phyloP scores from a whole-genome alignment of 2,888 invertebrate genomes.

The Cyaniris semiargus region DNA sequence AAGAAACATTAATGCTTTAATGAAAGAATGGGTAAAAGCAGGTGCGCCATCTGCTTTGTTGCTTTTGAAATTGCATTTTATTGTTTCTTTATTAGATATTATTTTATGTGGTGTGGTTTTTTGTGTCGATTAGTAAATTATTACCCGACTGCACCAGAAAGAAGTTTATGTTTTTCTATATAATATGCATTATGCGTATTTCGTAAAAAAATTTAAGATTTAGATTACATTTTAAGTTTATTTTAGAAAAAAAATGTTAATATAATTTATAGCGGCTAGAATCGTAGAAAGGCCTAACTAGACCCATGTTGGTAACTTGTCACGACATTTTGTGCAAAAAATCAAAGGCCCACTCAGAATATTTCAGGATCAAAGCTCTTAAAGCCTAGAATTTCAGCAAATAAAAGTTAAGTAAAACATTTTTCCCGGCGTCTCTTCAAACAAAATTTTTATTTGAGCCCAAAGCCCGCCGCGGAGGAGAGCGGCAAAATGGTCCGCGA shows the following conservation, averaged over 20 bases:
- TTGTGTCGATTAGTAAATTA: background rate
- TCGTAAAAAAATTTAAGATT: too few relatives aligned
- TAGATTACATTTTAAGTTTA: too few relatives aligned
- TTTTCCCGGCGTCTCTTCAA: slow-evolving; percentile 45
- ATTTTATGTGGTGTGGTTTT: background rate
- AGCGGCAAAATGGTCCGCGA: slow-evolving; percentile 47
- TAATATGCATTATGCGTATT: too few relatives aligned
- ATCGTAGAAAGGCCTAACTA: background rate
- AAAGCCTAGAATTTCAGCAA: slow-evolving; percentile 36
- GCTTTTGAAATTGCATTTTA: slow-evolving; percentile 14
- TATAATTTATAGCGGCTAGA: background rate
- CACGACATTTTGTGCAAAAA: slow-evolving; percentile 6
- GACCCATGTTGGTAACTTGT: slow-evolving; percentile 17
- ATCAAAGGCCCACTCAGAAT: slow-evolving; percentile 26
- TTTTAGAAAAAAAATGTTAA: background rate
- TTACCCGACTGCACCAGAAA: too few relatives aligned
- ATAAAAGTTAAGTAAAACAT: slow-evolving; percentile 43
- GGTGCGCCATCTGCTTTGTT: slow-evolving; percentile 26
- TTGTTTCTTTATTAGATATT: background rate
- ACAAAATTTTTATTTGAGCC: slow-evolving; percentile 48
- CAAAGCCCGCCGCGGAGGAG: slow-evolving; percentile 43
- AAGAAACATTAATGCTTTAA: slow-evolving; percentile 30
- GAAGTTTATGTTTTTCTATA: too few relatives aligned
- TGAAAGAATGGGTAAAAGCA: slow-evolving; percentile 29
- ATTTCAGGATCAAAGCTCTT: slow-evolving; percentile 34